Evolutionary conservation across 2,797 vertebrate genomes (phyloP), one percentile per base, ranked within the genome.

Genomic region (Anableps anableps): DNA sequence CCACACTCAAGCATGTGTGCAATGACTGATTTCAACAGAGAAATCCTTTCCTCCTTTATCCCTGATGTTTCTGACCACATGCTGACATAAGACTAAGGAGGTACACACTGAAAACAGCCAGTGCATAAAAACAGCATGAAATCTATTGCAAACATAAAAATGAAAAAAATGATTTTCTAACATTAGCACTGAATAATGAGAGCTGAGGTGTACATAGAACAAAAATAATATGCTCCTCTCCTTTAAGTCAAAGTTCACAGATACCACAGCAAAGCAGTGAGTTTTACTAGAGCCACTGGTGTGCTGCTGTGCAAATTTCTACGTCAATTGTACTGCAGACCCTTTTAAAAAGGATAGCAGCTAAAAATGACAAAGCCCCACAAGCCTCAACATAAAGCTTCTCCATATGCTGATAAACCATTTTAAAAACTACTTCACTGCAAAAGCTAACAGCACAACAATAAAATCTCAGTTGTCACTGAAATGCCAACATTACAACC

Each of bases 91-190:
- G 81, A 72, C 82, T 53, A 50, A 77, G 75, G 83, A 76, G 13
- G 14, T n/a, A 86, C 72, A 72, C 34, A 58, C 85, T 89, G 84
- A 74, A 91, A 85, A 81, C 88, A 2, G 4, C 9, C 19, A 21
- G 34, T 21, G 8, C 62, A 38, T 23, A 68, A 80, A 77, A 88
- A 83, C 79, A 82, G 86, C 88, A 85, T 82, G 83, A 92, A 90
- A 94, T 93, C 89, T 86, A 93, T 89, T 86, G 85, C 80, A 80
- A 90, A 79, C 85, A 86, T 83, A 90, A 92, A 36, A 66, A 55
- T 53, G 79, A 76, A 74, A 80, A 78, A 85, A 81, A 29, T 43
- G 72, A 36, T 48, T 72, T 72, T 70, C 38, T 26, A n/a, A 77
- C 83, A 72, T 71, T 82, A 82, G 80, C 2, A 5, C 70, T 72